Conservation (phyloP, 2,888 invertebrate genomes). For the Hypercompe scribonia region DNA sequence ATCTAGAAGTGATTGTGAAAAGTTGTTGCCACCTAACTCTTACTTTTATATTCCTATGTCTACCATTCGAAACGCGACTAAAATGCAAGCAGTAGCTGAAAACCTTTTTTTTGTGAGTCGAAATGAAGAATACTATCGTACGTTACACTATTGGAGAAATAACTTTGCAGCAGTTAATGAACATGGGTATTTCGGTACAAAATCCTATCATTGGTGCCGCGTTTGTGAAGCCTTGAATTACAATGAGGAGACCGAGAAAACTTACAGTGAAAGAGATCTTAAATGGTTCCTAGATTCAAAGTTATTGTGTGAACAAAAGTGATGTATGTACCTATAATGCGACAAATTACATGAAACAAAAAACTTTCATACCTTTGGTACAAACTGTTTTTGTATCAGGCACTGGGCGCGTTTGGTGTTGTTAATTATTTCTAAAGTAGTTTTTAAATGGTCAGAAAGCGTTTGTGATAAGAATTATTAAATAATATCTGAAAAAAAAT, state of each 20-base stretch:
- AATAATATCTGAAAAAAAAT: neutral
- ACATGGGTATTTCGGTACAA: conserved; percentile 89
- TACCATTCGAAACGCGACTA: conserved; percentile 44
- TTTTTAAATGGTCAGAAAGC: neutral
- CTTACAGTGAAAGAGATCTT: conserved; percentile 58
- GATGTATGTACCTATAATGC: neutral
- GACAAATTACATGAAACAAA: neutral
- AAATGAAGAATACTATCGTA: conserved; percentile 64
- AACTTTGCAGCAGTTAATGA: conserved; percentile 87
- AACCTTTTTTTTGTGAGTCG: conserved; percentile 81
- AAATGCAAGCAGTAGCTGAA: conserved; percentile 80
- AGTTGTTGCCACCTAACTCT: conserved; percentile 88
- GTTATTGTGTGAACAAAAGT: conserved; percentile 6
- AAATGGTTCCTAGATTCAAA: conserved; percentile 58
- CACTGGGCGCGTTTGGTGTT: neutral
- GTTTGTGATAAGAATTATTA: neutral
- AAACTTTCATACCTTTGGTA: neutral
- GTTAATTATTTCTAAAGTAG: neutral
- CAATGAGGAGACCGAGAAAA: conserved; percentile 70
- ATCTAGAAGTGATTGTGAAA: conserved; percentile 75
- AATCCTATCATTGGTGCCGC: conserved; percentile 88
- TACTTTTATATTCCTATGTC: conserved; percentile 82
- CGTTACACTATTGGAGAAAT: conserved; percentile 87
- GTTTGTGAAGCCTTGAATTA: conserved; percentile 90
- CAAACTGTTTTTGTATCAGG: neutral